A percentile compares a stretch with the other conserved stretches of the same genome.
Evolutionary conservation across 2,888 invertebrate species (phyloP).

Genomic region (Antitype chi): DNA sequence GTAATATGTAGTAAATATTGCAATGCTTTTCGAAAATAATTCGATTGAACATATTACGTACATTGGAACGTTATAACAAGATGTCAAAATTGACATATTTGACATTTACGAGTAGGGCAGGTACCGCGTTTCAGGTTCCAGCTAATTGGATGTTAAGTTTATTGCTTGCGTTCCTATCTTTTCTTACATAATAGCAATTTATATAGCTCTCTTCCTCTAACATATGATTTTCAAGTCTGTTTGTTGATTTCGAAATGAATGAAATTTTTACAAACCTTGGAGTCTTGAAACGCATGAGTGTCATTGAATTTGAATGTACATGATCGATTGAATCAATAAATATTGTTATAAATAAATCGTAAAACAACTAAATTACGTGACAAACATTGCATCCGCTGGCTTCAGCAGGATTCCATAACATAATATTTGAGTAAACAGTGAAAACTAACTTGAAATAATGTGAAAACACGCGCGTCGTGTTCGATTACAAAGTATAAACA

Average conservation of each 20-base stretch:
- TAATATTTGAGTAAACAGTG: slow-evolving; percentile 37
- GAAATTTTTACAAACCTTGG: slow-evolving; percentile 61
- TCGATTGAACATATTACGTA: slow-evolving; percentile 21
- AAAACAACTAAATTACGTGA: slow-evolving; percentile 40
- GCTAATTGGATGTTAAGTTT: slow-evolving; percentile 24
- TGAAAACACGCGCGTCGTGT: slow-evolving; percentile 56
- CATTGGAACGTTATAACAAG: slow-evolving; percentile 34
- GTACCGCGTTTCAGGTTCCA: slow-evolving; percentile 56
- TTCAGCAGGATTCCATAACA: slow-evolving; percentile 21
- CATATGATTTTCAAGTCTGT: slow-evolving; percentile 43
- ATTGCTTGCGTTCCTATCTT: slow-evolving; percentile 42
- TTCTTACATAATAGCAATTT: slow-evolving; percentile 42
- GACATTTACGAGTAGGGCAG: slow-evolving; percentile 23
- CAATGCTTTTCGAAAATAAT: neutral
- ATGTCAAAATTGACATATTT: slow-evolving; percentile 59
- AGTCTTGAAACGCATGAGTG: slow-evolving; percentile 63
- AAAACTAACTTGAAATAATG: slow-evolving; percentile 56
- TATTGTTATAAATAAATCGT: slow-evolving; percentile 48
- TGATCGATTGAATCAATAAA: slow-evolving; percentile 66
- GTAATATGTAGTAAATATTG: neutral
- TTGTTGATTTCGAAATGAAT: slow-evolving; percentile 64
- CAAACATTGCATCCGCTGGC: slow-evolving; percentile 37
- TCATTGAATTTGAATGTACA: slow-evolving; percentile 61
- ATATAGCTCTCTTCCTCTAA: slow-evolving; percentile 47
- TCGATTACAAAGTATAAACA: slow-evolving; percentile 60